phyloP scores from a whole-genome alignment of 1,140 invertebrate genomes.

The Megalopta genalis region DNA sequence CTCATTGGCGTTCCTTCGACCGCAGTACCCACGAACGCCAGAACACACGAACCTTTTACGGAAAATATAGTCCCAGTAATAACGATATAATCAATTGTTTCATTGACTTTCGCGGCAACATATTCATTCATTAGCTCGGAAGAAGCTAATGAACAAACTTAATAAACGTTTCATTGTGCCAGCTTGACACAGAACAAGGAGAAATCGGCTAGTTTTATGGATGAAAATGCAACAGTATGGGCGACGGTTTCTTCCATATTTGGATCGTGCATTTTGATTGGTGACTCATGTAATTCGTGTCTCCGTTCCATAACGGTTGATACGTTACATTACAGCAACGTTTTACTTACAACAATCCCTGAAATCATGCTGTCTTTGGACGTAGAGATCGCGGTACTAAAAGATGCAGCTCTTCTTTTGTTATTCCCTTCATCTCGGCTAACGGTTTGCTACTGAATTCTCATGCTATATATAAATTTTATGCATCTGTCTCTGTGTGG shows the following conservation, averaged over 20 bases:
- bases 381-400: too few relatives aligned
- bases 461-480: neutral
- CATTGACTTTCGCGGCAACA: neutral
- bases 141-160: too few relatives aligned
- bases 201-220: neutral
- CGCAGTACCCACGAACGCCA: conserved; percentile 49
- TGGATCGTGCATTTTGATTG: conserved; percentile 39
- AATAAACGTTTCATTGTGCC: neutral
- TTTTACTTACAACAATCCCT: neutral
- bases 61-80: conserved; percentile 50
- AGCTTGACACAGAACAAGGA: neutral
- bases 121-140: neutral
- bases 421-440: neutral
- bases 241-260: conserved; percentile 45
- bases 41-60: conserved; percentile 21
- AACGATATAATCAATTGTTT: conserved; percentile 16
- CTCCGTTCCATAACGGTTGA: neutral
- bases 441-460: neutral
- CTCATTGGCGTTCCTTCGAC: conserved; percentile 48
- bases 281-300: conserved; percentile 40
- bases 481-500: neutral
- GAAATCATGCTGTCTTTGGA: too few relatives aligned
- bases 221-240: conserved; percentile 4
- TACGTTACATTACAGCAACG: conserved; percentile 8
- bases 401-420: neutral